Base-by-base conservation (phyloP, 2,113 vertebrate genomes). In the Mustela nigripes region DNA sequence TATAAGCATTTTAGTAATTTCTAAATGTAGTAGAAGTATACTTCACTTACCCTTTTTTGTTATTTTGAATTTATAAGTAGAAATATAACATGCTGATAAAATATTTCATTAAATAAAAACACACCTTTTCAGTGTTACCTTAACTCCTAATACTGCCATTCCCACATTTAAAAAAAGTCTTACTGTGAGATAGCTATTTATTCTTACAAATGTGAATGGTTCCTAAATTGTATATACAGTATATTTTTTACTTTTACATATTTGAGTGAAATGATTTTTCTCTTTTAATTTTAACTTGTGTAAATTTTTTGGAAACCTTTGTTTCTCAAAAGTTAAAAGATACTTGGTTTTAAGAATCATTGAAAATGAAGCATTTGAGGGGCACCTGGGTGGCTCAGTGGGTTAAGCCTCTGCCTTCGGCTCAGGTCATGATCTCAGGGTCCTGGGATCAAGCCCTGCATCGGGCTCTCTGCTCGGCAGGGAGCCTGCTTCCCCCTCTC, bases 1-100 rank as follows among this genome's bases (percentile, higher is more conserved):
- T 93, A 15, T 96, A 96, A 81, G 28, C 56, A 50, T 87, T 80
- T 87, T 94, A 94, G 42, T 94, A 58, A 91, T 87, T 92, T 94
- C 63, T 48, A 93, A 74, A 73, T 76, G 24, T 88, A 87, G 71
- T 48, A 86, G 28, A 94, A 71, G 26, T 86, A 58, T 82, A 80
- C 26, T 91, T 94, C 16, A 19, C n/a, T 80, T 82, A 22, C 3
- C 8, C 12, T 83, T 87, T 91, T 93, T 93, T 78, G 74, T 87
- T 73, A 87, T 81, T 63, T 67, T 92, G 53, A 89, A 67, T 76
- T 90, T 86, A 4, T 85, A 89, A 84, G 31, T 93, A 50, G 62
- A 95, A 92, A n/a, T 42, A 19, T 33, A 76, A 42, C 28, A 62
- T 84, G 16, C 31, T 48, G 53, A 84, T 97, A 69, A 96, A 86